phyloP scores from a whole-genome alignment of 2,797 vertebrate genomes.

The Novumbra hubbsi region DNA sequence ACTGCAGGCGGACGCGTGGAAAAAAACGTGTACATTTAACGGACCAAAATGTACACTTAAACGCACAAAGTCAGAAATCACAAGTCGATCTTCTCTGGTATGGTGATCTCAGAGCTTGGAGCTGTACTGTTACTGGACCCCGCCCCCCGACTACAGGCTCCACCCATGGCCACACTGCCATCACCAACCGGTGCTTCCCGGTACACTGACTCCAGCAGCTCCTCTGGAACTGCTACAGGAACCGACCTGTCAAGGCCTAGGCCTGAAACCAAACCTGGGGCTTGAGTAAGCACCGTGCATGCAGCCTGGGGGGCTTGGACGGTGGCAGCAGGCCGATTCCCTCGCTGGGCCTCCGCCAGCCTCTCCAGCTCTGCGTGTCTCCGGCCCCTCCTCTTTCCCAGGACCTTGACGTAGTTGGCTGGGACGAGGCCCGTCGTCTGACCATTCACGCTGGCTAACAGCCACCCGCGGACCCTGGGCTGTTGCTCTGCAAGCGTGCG shows the following conservation, averaged over 20 bases:
- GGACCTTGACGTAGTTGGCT: constrained; percentile 92
- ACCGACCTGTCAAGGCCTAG: constrained; percentile 2
- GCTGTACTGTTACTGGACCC: constrained; percentile 28
- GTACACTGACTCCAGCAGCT: constrained; percentile 86
- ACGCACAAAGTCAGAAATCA: constrained; percentile 47
- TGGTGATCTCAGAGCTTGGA: constrained; percentile 41
- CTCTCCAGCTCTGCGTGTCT: constrained; percentile 76
- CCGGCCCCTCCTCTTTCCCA: constrained; percentile 89
- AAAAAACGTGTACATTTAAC: background rate
- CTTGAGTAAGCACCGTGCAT: constrained; percentile 12
- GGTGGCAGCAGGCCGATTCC: constrained; percentile 34
- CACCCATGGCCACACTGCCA: background rate
- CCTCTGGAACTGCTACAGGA: constrained; percentile 71
- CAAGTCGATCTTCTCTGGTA: constrained; percentile 65
- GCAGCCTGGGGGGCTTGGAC: constrained; percentile 23
- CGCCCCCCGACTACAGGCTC: constrained; percentile 39
- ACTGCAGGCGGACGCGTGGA: background rate
- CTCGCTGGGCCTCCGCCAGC: constrained; percentile 66
- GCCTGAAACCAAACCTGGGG: constrained; percentile 30
- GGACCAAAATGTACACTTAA: background rate
- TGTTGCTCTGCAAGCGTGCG: constrained; percentile 81
- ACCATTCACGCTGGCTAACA: constrained; percentile 90
- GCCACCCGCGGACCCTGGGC: constrained; percentile 91
- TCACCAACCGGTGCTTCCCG: constrained; percentile 60
- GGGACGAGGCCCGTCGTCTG: constrained; percentile 90